Evolutionary conservation across 2,888 invertebrate genomes (phyloP).

Genomic region (Plebejus melissa): DNA sequence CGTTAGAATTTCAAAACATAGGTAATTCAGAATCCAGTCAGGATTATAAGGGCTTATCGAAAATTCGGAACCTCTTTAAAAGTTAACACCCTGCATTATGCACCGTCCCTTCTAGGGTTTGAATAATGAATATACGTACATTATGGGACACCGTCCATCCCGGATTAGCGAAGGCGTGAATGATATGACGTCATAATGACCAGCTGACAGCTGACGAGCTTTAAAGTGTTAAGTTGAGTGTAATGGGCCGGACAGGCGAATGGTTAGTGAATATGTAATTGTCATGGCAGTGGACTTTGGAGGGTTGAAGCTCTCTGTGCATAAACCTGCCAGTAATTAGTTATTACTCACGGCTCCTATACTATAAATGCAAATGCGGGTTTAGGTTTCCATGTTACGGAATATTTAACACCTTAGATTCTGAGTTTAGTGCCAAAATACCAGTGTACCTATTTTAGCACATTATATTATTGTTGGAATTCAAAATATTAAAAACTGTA

Average conservation of each 20-base stretch:
- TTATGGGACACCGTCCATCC: slow-evolving; percentile 19
- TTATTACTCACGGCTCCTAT: background rate
- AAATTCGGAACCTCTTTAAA: background rate
- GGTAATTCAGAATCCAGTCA: background rate
- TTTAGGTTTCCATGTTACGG: background rate
- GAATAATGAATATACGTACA: slow-evolving; percentile 21
- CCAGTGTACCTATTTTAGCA: too few species aligned
- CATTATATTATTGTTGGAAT: too few species aligned
- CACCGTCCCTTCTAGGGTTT: slow-evolving; percentile 9
- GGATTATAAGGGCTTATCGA: background rate
- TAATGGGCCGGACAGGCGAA: slow-evolving; percentile 23
- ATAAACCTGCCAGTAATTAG: background rate
- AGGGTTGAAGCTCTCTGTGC: slow-evolving; percentile 12
- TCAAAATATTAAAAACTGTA: too few species aligned
- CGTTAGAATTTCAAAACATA: background rate
- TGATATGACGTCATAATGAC: slow-evolving; percentile 35
- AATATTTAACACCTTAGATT: background rate
- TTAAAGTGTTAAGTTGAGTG: slow-evolving; percentile 28
- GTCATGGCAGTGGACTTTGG: slow-evolving; percentile 2
- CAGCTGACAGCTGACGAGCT: slow-evolving; percentile 31
- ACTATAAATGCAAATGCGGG: background rate
- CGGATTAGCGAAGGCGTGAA: slow-evolving; percentile 47
- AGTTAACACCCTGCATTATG: slow-evolving; percentile 18
- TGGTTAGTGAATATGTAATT: slow-evolving; percentile 25
- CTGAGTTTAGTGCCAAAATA: background rate